Evolutionary conservation across 2,888 invertebrate species (phyloP), one percentile per base, ranked within the genome.

Genomic region (Sesia bembeciformis): DNA sequence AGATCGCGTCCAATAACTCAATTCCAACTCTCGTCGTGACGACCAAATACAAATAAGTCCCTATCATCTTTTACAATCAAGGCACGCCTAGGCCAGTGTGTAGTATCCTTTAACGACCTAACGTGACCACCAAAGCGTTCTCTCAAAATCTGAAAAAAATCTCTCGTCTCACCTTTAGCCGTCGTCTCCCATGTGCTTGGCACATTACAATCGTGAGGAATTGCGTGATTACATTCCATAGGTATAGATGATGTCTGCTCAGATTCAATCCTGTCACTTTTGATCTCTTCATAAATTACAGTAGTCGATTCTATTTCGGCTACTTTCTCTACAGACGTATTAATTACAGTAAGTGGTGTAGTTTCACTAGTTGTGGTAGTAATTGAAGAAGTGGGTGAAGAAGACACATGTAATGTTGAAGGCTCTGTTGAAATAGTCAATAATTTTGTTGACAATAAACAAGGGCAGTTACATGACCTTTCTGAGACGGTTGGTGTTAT

Each of bases 181-280:
- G 88, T 87, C 0, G 85, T 86, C 57, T 84, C 84, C 88, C 88
- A 88, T 2, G 78, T 77, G 1, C 54, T 52, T 1, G 84, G 86
- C 43, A 68, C 58, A n/a, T 72, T 58, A 53, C 87, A 88, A 40
- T 72, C 57, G 56, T 7, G 40, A 5, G 46, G 46, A 8, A 46
- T 8, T 4, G 46, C 23, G 4, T 46, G n/a, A n/a, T 46, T 46
- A n/a, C 46, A 46, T 50, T 42, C 53, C 49, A 3, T 58, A 54
- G 49, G 5, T 7, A 52, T 4, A 38, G 52, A 50, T 50, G 53
- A 39, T 42, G 55, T 53, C 51, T 46, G 46, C 4, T 46, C 23
- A 46, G 46, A 23, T 42, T 42, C 42, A 42, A 7, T 42, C 42
- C 6, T 3, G 23, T 50, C 50, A 39, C 5, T 5, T 46, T 50